Base-by-base conservation (phyloP, 2,888 invertebrate genomes). In the Caradrina clavipalpis region DNA sequence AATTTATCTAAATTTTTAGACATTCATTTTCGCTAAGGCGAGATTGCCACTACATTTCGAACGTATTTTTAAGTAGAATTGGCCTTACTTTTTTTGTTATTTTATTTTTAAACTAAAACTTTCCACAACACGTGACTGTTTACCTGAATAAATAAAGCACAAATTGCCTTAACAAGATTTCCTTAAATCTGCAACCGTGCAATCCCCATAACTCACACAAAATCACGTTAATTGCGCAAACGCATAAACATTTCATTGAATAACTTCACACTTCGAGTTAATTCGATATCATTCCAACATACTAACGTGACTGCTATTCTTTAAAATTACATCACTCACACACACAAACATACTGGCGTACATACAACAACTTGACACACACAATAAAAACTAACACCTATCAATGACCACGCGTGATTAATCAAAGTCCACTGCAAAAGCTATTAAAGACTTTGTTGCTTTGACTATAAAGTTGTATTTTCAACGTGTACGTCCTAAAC, bases 181-280 rank as follows among this genome's bases (percentile, higher is more conserved):
- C 47, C 45, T 53, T 39, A 26, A 53, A 26, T 17, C 22, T 13
- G 13, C 42, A 13, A 4, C 42, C 42, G 42, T 45, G 15, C 10
- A 22, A 19, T 47, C 1, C 15, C 31, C 21, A 45, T 11, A 21
- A n/a, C 21, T 19, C 11, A 47, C 55, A 39, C 15, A 19, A 53
- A n/a, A 47, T 31, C 15, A 51, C 10, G 10, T 3, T 42, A 39
- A 22, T 53, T 56, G 26, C 15, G 5, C 17, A 35, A 42, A 26
- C 2, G 10, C 21, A 21, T 19, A 63, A 78, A 57, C n/a, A 73
- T 6, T 68, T 73, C n/a, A 57, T 73, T 61, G 35, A 78, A 64
- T 45, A 63, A 50, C 31, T 60, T 60, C 21, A 15, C 53, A 54
- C 39, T 53, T 65, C 47, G 56, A 62, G 35, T 53, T 51, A 55